Evolutionary conservation across 2,888 invertebrate genomes (phyloP), one percentile per base, ranked within the genome.

Genomic region (Cheilosia pagana): DNA sequence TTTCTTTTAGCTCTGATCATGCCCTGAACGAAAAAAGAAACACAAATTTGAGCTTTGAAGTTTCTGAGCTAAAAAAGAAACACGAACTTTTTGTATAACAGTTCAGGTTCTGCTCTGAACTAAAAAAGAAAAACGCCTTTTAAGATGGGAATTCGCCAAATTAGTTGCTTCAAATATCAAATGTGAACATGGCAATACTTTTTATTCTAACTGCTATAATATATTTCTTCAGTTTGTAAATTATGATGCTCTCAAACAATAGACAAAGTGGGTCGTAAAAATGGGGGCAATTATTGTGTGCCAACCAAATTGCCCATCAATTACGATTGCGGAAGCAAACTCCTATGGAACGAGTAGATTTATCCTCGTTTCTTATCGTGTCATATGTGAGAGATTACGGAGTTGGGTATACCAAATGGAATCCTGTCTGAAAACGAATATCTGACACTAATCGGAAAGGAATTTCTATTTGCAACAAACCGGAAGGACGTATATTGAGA

Each of bases 251-350:
- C 19, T 68, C 7, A 28, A 45, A 10, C n/a, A n/a, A 43, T 28
- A 21, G 12, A n/a, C 8, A 16, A 23, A 50, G 35, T n/a, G 6
- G 35, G 16, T 59, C 70, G 35, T 52, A 71, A 35, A 35, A 57
- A 63, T 50, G 21, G 19, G 16, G 21, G 16, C 55, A 48, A 57
- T 50, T 60, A 21, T 41, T 59, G 28, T 43, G 41, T 50, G 50
- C 21, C 41, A 71, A 60, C 71, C 50, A 41, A 71, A 55, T 39
- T 41, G 50, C 21, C 50, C 52, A 60, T 60, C 71, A 71, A 71
- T 71, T 52, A 60, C 71, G 28, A 60, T 41, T 28, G 39, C 5
- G 48, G 19, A 71, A 60, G 39, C 1, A 5, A 25, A 70, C 35
- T 43, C 57, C 16, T 59, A 19, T 59, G 25, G n/a, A 52, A 59